These are phyloP conservation scores for Catajapyx aquilonaris DNA, from an alignment of 1,140 invertebrate species.

Conservation along the genomic window DNA sequence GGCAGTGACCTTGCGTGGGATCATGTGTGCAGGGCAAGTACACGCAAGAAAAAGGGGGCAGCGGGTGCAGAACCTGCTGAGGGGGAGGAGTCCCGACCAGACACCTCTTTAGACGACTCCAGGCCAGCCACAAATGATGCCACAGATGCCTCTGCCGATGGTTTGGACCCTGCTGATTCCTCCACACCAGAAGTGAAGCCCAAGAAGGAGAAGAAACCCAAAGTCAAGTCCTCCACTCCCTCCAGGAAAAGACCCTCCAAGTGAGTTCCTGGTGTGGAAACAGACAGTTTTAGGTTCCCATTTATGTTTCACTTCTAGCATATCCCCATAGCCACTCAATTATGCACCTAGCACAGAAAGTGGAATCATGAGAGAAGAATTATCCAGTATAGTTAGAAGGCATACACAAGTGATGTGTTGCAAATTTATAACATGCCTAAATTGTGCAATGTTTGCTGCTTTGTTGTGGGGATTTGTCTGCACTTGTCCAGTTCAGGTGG, in stretches of 20 bases:
- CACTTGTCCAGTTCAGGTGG: no score
- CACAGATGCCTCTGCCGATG: constrained; percentile 18
- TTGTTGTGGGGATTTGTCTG: no score
- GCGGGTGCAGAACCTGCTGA: constrained; percentile 16
- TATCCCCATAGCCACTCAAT: not conserved
- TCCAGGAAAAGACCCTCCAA: constrained; percentile 16
- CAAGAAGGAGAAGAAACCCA: constrained; percentile 20
- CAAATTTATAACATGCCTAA: not conserved
- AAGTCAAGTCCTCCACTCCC: constrained; percentile 10
- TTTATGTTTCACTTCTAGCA: not conserved
- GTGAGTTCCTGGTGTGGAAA: constrained; percentile 10
- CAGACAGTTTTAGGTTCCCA: not conserved
- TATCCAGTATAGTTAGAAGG: not conserved
- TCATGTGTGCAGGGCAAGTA: constrained; percentile 14
- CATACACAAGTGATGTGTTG: constrained; percentile 3
- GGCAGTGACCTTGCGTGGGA: not conserved
- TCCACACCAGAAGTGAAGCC: constrained; percentile 14
- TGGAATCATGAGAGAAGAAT: not conserved
- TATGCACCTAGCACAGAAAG: not conserved
- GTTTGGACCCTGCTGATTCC: constrained; percentile 8
- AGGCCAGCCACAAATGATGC: constrained; percentile 13
- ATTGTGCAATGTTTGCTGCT: no score
- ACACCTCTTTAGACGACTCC: constrained; percentile 16
- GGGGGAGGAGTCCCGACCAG: constrained; percentile 8
- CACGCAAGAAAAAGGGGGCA: constrained; percentile 12